Evolutionary conservation across 2,888 invertebrate species (phyloP), one percentile per base, ranked within the genome.

Genomic region (Ichneumoninae sp.): DNA sequence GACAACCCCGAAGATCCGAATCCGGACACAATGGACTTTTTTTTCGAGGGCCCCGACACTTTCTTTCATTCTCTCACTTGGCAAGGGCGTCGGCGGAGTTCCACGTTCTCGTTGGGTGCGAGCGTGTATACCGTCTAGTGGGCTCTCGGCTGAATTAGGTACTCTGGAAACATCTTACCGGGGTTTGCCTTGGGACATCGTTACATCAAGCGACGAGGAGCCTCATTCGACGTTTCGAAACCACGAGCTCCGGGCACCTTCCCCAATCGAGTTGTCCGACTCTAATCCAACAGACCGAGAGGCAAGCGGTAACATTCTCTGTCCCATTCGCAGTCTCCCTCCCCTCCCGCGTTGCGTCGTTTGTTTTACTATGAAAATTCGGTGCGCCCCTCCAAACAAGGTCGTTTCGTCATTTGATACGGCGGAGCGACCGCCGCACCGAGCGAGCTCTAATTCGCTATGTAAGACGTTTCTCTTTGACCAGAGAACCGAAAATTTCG

Each of bases 181-280:
- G 47, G 84, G 83, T 89, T 68, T 89, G 90, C 91, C 91, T 88
- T 86, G 88, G 90, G 90, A 90, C 89, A 90, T 91, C 89, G 90
- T 92, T 92, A 90, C 89, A 89, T 88, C 87, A 87, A 87, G 88
- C 68, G 87, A 89, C 87, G 88, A 88, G 86, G 57, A 57, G 26
- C 26, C 57, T 57, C 57, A 57, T 57, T 57, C 57, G 26, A 26
- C 57, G 22, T 57, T 54, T 54, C 10, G 26, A 57, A 76, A 66
- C 82, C 76, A 47, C 81, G 57, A 65, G 52, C 75, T 81, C 68
- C 65, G 71, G 78, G 66, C 77, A 66, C 76, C 79, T 70, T 77
- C 71, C 57, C 62, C 77, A 82, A 72, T 78, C 54, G 76, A 57
- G 22, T 57, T 57, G 57, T 26, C 57, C 22, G 26, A 22, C 57